Base-by-base conservation (phyloP, 2,113 vertebrate species). In the Dipodomys merriami region DNA sequence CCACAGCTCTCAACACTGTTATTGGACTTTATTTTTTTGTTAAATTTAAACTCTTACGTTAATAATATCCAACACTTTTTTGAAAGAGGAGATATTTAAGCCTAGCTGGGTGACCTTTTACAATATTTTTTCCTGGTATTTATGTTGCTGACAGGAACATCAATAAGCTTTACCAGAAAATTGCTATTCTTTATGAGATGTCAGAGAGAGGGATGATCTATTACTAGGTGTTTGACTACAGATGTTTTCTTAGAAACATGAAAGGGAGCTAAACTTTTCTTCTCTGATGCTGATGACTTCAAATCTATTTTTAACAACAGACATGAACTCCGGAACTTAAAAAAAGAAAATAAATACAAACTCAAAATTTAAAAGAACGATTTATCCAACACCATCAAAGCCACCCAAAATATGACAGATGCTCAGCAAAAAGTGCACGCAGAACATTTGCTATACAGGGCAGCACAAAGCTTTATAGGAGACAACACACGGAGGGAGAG, bases 31-130 rank as follows among this genome's bases (percentile, higher is more conserved):
- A 13, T 57, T n/a, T 89, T 94, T 92, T 83, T 46, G 15, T 81
- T 86, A 83, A 73, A 57, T 89, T 92, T 80, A 91, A 77, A 91
- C 65, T 64, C 30, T 35, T 81, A 84, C 49, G 44, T 27, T 86
- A 83, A 89, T 27, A 3, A 3, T 62, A 35, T 49, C 77, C 7
- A 60, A 39, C 2, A 8, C 44, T 94, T 96, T 49, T 96, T 85
- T 30, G 53, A 81, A 39, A 86, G 89, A 88, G 76, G 81, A 93
- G 22, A 25, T 76, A 86, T 1, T 35, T 62, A 73, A 33, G 91
- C 77, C 27, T 49, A 79, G 0, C 8, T 15, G n/a, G 33, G 12
- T 86, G 87, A 91, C 64, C 15, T 77, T 94, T 95, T 15, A 67
- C 5, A 33, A 33, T 46, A 64, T 76, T 81, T 35, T 6, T 4